Evolutionary conservation across 1,140 invertebrate genomes (phyloP), one percentile per base, ranked within the genome.

Genomic region (Drosophila biarmipes): DNA sequence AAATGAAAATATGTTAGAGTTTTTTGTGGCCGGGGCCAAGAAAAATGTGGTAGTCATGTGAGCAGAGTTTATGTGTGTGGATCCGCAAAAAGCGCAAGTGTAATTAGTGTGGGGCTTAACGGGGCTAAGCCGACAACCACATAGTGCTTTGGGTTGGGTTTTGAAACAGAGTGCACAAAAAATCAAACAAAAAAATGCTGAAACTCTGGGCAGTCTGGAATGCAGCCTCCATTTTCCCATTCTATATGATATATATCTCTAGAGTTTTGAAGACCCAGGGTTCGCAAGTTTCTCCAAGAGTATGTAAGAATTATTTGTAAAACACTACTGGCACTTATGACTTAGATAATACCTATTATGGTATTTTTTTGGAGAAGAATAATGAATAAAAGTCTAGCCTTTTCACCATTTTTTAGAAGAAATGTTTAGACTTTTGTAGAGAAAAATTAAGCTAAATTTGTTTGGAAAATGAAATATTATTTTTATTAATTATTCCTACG

Each of bases 71-170:
- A 34, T 62, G 56, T 62, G 55, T 78, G 63, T 40, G 80, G 80
- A 86, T 85, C 79, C 85, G 81, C 75, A 67, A 87, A 86, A 81
- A 86, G 81, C 81, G 82, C 81, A 87, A 86, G 81, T 86, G 82
- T 78, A 86, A 86, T 86, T 86, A 86, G 81, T 86, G 81, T 87
- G 81, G 51, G 81, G 82, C 82, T 86, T 86, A 86, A 67, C 74
- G 78, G 68, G 82, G 78, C 78, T 81, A 86, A 81, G 64, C 82
- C 80, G 81, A 87, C 82, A 63, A 72, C 68, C 71, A 45, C 17
- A 19, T 53, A 40, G 79, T 84, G n/a, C n/a, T n/a, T n/a, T n/a
- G 79, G 69, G 55, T 52, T 45, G 73, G 61, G 78, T 53, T 48
- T 64, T 21, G 3, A 19, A 64, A 40, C 38, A 68, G 38, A 55